These are phyloP conservation scores for Nixonia krombeini DNA, from an alignment of 1,140 invertebrate species.

Conservation along the genomic window DNA sequence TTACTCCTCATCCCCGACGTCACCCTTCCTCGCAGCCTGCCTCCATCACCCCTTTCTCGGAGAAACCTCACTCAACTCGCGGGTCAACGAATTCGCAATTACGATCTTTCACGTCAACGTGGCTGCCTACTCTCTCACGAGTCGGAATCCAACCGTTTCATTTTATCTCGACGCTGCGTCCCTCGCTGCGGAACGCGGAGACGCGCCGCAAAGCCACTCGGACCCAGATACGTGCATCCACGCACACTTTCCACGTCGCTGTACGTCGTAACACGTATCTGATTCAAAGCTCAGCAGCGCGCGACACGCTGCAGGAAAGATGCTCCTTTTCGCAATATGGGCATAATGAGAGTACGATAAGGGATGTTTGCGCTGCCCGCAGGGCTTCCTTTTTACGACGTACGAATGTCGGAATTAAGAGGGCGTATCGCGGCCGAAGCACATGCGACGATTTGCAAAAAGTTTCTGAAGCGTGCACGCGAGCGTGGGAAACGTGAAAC, in stretches of 20 bases:
- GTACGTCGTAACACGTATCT: constrained; percentile 29
- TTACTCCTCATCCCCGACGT: constrained; percentile 23
- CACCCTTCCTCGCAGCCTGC: constrained; percentile 15
- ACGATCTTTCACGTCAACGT: constrained; percentile 64
- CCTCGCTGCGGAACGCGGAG: neutral
- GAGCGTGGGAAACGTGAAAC: too few relatives aligned
- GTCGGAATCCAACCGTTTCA: constrained; percentile 39
- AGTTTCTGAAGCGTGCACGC: constrained; percentile 6
- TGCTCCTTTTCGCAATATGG: constrained; percentile 19
- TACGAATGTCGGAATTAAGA: constrained; percentile 25
- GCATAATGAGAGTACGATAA: constrained; percentile 27
- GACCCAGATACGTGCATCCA: constrained; percentile 10
- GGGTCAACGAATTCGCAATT: constrained; percentile 69
- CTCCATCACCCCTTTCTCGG: constrained; percentile 12
- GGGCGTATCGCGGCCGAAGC: constrained; percentile 16
- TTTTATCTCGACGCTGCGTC: constrained; percentile 17
- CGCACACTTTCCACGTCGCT: constrained; percentile 23
- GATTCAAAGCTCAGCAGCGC: constrained; percentile 29
- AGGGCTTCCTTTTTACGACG: constrained; percentile 18
- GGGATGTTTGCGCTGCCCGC: constrained; percentile 11
- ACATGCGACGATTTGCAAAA: too few relatives aligned
- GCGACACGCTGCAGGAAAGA: constrained; percentile 12
- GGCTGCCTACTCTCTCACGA: constrained; percentile 54
- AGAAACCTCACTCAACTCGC: constrained; percentile 60
- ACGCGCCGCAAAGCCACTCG: constrained; percentile 14